phyloP scores from a whole-genome alignment of 2,797 vertebrate genomes.

The Rhabdomys pumilio region DNA sequence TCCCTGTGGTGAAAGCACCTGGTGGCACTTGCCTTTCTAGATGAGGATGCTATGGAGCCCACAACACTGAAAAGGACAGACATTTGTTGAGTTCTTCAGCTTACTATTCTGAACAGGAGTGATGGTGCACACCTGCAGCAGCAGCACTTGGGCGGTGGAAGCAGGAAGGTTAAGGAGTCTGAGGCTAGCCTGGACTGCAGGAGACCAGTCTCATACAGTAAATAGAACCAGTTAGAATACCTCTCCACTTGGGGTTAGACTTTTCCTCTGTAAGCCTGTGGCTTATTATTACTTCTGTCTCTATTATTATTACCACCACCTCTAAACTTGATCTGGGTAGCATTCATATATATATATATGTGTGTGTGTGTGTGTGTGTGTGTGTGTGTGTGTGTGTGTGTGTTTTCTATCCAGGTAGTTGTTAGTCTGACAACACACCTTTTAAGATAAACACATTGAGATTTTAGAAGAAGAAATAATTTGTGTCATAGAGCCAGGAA shows the following conservation, averaged over 20 bases:
- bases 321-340: not conserved
- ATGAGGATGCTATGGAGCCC: fast-evolving
- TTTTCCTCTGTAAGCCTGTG: not conserved
- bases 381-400: no score
- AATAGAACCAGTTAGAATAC: not conserved
- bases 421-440: not conserved
- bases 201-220: not conserved
- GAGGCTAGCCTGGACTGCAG: not conserved
- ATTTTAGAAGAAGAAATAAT: not conserved
- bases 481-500: constrained; percentile 29
- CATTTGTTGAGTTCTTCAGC: constrained; percentile 11
- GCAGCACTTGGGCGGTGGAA: not conserved
- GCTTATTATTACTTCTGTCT: not conserved
- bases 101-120: not conserved
- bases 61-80: not conserved
- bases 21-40: not conserved
- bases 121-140: no score
- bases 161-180: not conserved
- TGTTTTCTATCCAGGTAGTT: not conserved
- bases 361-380: no score
- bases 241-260: not conserved
- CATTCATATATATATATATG: not conserved
- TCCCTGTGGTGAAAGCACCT: not conserved
- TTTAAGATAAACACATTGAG: constrained; percentile 14
- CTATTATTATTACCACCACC: not conserved